phyloP scores from a whole-genome alignment of 2,113 vertebrate species.

The Pheucticus melanocephalus region DNA sequence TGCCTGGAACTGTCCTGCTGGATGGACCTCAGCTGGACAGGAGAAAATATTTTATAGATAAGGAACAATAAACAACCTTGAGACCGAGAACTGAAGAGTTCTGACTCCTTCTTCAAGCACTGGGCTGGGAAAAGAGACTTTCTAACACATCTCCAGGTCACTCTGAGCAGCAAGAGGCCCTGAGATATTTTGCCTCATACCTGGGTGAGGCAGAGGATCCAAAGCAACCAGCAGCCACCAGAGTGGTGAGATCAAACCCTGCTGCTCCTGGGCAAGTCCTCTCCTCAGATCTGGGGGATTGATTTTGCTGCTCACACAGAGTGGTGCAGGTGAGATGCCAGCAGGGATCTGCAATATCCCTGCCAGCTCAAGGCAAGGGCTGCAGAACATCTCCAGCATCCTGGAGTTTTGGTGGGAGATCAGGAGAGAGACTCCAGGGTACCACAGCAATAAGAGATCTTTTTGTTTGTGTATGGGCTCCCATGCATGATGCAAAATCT shows the following conservation, averaged over 20 bases:
- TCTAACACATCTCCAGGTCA: too few species aligned
- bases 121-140: too few species aligned
- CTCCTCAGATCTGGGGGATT: neutral
- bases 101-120: too few species aligned
- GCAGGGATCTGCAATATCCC: neutral
- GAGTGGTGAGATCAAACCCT: neutral
- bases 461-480: neutral
- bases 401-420: neutral
- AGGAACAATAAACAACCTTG: too few species aligned
- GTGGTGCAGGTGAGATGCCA: neutral
- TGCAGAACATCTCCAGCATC: neutral
- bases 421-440: neutral
- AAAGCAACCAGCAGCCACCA: neutral
- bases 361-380: neutral
- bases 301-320: neutral
- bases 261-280: neutral
- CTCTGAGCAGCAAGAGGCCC: too few species aligned
- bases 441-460: neutral
- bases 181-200: neutral
- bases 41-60: too few species aligned
- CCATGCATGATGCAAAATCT: neutral
- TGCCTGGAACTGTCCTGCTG: too few species aligned
- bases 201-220: neutral
- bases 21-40: accelerated
- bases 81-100: too few species aligned